phyloP scores from a whole-genome alignment of 2,113 vertebrate species.

The Pituophis catenifer region DNA sequence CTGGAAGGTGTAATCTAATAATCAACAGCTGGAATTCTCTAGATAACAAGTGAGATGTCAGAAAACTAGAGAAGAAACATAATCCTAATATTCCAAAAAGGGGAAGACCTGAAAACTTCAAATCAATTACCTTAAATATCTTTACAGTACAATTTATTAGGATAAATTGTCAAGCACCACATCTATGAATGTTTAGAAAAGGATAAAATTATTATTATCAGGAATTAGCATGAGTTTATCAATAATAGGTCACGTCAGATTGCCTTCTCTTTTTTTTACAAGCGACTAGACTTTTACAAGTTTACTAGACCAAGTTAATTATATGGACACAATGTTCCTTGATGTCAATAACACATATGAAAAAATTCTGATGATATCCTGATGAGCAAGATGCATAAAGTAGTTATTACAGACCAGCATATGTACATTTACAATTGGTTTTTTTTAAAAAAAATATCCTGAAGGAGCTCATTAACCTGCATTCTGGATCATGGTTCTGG shows the following conservation, averaged over 20 bases:
- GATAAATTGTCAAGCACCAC: not conserved
- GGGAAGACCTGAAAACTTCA: not conserved
- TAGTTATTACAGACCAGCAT: not conserved
- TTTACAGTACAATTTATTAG: not conserved
- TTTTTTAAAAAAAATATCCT: not conserved
- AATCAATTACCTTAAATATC: not conserved
- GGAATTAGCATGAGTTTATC: not conserved
- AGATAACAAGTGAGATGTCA: not conserved
- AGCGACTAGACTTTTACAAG: not conserved
- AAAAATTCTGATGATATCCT: not conserved
- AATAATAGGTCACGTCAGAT: not conserved
- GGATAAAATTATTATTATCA: not conserved
- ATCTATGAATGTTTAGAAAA: not conserved
- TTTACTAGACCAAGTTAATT: not conserved
- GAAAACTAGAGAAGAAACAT: not conserved
- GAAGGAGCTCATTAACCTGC: not conserved
- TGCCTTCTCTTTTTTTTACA: not conserved
- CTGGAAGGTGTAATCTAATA: not conserved
- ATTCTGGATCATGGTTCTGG: not conserved
- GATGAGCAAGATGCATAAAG: not conserved
- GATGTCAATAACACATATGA: not conserved
- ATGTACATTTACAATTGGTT: not conserved
- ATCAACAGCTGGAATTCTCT: not conserved
- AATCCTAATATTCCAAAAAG: not conserved
- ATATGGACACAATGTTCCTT: not conserved